Evolutionary conservation across 1,140 invertebrate species (phyloP).

Genomic region (Geopemphigus sp.): DNA sequence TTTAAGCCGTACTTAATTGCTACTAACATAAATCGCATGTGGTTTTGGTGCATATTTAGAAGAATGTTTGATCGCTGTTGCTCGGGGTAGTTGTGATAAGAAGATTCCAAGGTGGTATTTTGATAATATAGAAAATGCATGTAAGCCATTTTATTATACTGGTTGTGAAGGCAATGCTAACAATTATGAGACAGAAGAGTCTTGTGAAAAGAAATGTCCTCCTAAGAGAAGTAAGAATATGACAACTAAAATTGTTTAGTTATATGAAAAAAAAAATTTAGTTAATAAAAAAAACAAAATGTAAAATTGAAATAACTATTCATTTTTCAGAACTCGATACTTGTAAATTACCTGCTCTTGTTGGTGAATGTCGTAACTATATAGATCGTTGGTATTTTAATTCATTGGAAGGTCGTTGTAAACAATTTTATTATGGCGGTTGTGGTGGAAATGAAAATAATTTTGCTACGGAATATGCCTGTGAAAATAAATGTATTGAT

Average conservation of each 20-base stretch:
- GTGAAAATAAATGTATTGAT: slow-evolving; percentile 63
- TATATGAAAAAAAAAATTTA: too few species aligned
- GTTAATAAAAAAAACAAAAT: too few species aligned
- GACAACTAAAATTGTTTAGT: not conserved
- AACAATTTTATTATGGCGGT: slow-evolving; percentile 77
- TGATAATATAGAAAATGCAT: slow-evolving; percentile 78
- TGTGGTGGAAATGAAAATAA: slow-evolving; percentile 81
- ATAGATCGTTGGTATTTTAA: slow-evolving; percentile 81
- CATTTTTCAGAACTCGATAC: slow-evolving; percentile 64
- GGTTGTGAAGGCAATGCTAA: slow-evolving; percentile 90
- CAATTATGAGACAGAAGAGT: slow-evolving; percentile 73
- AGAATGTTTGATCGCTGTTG: slow-evolving; percentile 75
- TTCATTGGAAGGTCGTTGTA: slow-evolving; percentile 66
- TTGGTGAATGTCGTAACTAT: slow-evolving; percentile 79
- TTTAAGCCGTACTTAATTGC: not conserved
- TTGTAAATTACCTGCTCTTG: slow-evolving; percentile 71
- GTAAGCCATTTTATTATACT: slow-evolving; percentile 92
- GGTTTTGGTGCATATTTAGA: slow-evolving; percentile 56
- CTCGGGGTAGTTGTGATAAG: slow-evolving; percentile 76
- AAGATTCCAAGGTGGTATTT: slow-evolving; percentile 81
- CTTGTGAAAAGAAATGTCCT: slow-evolving; percentile 79
- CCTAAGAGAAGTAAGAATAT: slow-evolving; percentile 70
- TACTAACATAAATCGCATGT: slow-evolving; percentile 40
- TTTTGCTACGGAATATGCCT: slow-evolving; percentile 68
- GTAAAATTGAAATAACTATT: not conserved